Percentiles rank a stretch among this genome's conserved stretches.
Conservation (phyloP, 2,888 invertebrate genomes). For the Oegoconia quadripuncta region DNA sequence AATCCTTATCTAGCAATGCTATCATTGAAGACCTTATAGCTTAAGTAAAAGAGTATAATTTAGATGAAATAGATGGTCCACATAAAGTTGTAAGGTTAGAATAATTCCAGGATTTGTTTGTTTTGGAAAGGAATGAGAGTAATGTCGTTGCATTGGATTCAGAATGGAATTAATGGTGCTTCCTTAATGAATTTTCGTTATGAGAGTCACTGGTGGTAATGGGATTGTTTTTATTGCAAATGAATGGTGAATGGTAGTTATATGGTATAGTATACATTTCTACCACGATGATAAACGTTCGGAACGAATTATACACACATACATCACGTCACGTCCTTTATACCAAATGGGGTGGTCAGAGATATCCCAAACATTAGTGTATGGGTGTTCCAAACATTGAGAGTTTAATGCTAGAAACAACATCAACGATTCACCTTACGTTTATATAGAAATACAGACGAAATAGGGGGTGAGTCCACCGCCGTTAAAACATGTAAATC, state of each 20-base stretch:
- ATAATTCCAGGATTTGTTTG: slow-evolving; percentile 76
- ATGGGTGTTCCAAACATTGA: no score
- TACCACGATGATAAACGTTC: not conserved
- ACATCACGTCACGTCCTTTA: no score
- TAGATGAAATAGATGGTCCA: slow-evolving; percentile 13
- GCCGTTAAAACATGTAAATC: no score
- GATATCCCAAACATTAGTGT: no score
- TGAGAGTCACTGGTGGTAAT: slow-evolving; percentile 57
- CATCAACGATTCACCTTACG: no score
- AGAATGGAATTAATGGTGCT: slow-evolving; percentile 67
- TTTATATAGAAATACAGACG: no score
- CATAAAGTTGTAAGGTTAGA: slow-evolving; percentile 44
- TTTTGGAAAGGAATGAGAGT: slow-evolving; percentile 67
- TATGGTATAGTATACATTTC: no score
- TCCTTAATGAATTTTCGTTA: slow-evolving; percentile 72
- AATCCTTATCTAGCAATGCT: slow-evolving; percentile 34
- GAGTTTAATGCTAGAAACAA: no score
- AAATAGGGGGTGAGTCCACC: no score
- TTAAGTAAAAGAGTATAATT: slow-evolving; percentile 21
- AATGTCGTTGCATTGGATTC: slow-evolving; percentile 63
- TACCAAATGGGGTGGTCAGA: no score
- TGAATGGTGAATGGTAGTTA: slow-evolving; percentile 22
- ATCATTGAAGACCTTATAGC: slow-evolving; percentile 24
- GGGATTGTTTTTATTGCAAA: slow-evolving; percentile 49
- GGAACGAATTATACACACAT: not conserved